Base-by-base conservation (phyloP, 2,888 invertebrate species). In the Philhelius pedissequus region DNA sequence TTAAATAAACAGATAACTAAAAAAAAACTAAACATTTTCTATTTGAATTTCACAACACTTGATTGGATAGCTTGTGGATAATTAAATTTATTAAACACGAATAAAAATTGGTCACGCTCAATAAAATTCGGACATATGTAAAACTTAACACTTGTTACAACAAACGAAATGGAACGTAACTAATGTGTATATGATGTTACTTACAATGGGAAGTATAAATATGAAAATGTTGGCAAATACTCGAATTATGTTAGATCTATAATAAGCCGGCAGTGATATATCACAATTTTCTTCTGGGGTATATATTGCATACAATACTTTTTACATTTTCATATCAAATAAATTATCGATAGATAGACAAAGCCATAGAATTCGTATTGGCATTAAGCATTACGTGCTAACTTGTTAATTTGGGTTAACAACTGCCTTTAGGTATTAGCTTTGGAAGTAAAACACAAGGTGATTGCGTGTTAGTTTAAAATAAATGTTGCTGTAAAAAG, bases 81-180 rank as follows among this genome's bases (percentile, higher is more conserved):
- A 15, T 20, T 1, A 58, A 70, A 13, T 48, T 22, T 6, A 48
- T n/a, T 7, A 50, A 40, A 64, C 48, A 45, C 9, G 1, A 32
- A 35, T 3, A 6, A 13, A 56, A 35, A 56, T 68, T 32, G 32
- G 73, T 79, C 58, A 73, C 74, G 74, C 79, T 74, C 35, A 27
- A 8, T 35, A 35, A 68, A 45, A 35, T 60, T 18, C 25, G 27
- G 20, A 77, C n/a, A n/a, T 48, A 68, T 66, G 54, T 66, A n/a
- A 25, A 43, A 15, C 11, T 18, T 22, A 69, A 45, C 48, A 22
- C 18, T 48, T 18, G 50, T 56, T 15, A 58, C 13, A 11, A 18
- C 8, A 60, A 50, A 76, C 50, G 8, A 76, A 69, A 68, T 60
- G 52, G 22, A 66, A 58, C 56, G 58, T 27, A 54, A 69, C 52